Conservation (phyloP, 2,113 vertebrate genomes). For the Scalopus aquaticus region DNA sequence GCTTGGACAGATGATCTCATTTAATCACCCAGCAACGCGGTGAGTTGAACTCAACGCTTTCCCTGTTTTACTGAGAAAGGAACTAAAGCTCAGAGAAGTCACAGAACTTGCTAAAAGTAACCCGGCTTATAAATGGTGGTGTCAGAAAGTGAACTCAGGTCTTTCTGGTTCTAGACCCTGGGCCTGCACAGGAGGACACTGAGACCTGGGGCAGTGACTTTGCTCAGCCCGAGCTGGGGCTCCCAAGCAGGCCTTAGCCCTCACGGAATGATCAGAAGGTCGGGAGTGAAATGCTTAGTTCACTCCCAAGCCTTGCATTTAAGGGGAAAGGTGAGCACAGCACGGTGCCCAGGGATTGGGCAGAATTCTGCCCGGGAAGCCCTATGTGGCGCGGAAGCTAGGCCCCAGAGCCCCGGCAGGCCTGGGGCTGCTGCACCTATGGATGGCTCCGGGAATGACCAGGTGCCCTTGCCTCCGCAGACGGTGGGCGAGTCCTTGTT, state of each 20-base stretch:
- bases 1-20: background rate
- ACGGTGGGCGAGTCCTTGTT: conserved; percentile 94
- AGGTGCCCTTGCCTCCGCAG: conserved; percentile 83
- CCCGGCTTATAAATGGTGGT: background rate
- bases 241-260: background rate
- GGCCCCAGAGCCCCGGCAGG: background rate
- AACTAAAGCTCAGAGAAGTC: background rate
- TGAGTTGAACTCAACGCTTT: background rate
- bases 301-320: background rate
- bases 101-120: background rate
- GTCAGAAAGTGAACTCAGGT: background rate
- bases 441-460: background rate
- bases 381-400: background rate
- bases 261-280: background rate
- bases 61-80: background rate
- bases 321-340: no score
- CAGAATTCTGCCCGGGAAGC: background rate
- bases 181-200: background rate
- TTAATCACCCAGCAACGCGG: background rate
- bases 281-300: background rate
- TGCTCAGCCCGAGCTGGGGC: background rate
- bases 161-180: background rate
- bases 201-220: background rate
- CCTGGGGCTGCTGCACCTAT: background rate
- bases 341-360: background rate